phyloP scores from a whole-genome alignment of 92 coral and sea anemone genomes.

The Palythoa grandiflora region DNA sequence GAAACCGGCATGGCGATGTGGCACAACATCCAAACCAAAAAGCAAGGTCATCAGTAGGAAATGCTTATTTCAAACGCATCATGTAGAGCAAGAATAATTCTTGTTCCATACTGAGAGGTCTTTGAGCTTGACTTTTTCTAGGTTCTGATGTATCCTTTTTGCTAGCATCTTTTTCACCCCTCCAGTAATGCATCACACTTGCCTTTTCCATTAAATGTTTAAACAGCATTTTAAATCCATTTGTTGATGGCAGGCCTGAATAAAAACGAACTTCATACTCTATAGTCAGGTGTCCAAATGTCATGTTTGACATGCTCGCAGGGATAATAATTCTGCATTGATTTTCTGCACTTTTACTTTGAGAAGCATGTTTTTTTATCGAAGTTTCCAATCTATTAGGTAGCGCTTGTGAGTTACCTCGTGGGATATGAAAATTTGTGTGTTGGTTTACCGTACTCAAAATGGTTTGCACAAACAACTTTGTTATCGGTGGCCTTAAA shows the following conservation, averaged over 20 bases:
- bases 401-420: conserved; percentile 36
- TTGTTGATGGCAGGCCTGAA: conserved; percentile 44
- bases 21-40: not conserved
- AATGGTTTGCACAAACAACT: conserved; percentile 59
- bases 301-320: conserved; percentile 13
- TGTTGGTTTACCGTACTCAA: conserved; percentile 59
- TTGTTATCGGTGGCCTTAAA: conserved; percentile 4
- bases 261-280: conserved; percentile 18
- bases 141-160: conserved; percentile 14
- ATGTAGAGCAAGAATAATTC: conserved; percentile 11
- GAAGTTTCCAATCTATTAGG: conserved; percentile 12
- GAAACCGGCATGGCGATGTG: too few species aligned
- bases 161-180: conserved; percentile 6
- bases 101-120: not conserved
- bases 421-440: conserved; percentile 43
- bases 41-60: not conserved
- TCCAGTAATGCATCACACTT: conserved; percentile 18
- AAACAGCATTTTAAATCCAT: conserved; percentile 4
- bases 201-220: not conserved
- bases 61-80: not conserved
- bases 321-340: conserved; percentile 16
- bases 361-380: conserved; percentile 22
- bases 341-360: conserved; percentile 9
- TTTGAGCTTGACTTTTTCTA: not conserved
- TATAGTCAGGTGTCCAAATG: not conserved